A percentile compares a stretch with the other conserved stretches of the same genome.
Evolutionary conservation across 2,113 vertebrate genomes (phyloP).

Genomic region (Seriola aureovittata): DNA sequence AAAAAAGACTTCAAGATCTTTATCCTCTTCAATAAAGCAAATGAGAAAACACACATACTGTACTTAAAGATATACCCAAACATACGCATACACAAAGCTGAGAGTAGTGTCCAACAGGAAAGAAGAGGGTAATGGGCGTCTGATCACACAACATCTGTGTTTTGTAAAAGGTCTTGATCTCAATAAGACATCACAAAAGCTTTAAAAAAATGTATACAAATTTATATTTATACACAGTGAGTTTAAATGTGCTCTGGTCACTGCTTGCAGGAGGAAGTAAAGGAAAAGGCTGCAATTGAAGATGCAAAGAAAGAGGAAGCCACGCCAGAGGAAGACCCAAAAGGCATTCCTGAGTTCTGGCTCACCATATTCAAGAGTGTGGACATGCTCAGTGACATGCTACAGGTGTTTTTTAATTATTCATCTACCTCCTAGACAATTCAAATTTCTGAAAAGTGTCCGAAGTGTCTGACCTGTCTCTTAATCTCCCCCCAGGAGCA

Average conservation of each 20-base stretch:
- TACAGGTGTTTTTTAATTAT: slow-evolving; percentile 86
- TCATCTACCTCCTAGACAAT: too few relatives aligned
- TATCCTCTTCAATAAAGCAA: neutral
- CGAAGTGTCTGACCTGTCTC: neutral
- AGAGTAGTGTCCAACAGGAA: neutral
- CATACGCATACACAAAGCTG: too few relatives aligned
- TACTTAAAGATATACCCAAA: too few relatives aligned
- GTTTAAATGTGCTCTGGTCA: slow-evolving; percentile 14
- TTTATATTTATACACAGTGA: neutral
- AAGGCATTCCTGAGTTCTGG: slow-evolving; percentile 98
- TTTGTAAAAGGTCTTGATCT: neutral
- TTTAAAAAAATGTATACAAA: neutral
- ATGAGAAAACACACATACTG: neutral
- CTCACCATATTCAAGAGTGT: slow-evolving; percentile 97
- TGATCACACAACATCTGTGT: too few relatives aligned
- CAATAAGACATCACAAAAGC: neutral
- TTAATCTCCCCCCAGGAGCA: slow-evolving; percentile 87
- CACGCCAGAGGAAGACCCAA: slow-evolving; percentile 86
- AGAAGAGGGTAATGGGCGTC: neutral
- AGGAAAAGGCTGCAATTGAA: slow-evolving; percentile 90
- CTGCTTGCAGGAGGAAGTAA: slow-evolving; percentile 88
- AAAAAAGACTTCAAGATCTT: neutral
- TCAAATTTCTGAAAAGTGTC: neutral
- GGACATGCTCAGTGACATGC: slow-evolving; percentile 96
- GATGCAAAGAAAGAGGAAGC: slow-evolving; percentile 88